Conservation (phyloP, 2,797 vertebrate genomes). For the Ambastaia sidthimunki region DNA sequence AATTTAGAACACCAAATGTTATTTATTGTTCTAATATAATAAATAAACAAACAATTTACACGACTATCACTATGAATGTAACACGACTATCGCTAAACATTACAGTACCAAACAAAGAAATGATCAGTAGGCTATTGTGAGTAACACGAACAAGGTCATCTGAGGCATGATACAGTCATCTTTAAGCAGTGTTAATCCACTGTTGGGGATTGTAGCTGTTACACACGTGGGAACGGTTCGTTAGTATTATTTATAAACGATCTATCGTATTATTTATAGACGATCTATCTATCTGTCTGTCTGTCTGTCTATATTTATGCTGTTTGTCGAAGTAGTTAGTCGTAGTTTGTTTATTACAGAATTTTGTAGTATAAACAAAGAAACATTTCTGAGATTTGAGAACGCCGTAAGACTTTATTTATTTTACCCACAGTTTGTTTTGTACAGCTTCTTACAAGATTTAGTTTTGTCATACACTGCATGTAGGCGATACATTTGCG, state of each 20-base stretch:
- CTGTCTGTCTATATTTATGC: not conserved
- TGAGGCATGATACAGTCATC: conserved; percentile 9
- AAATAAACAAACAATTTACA: too few species aligned
- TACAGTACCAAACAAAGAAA: not conserved
- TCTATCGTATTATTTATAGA: too few species aligned
- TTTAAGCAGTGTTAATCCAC: conserved; percentile 9
- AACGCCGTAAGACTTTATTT: not conserved
- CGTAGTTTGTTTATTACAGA: not conserved
- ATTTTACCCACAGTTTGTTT: not conserved
- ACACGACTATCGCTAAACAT: not conserved
- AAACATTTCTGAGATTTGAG: not conserved
- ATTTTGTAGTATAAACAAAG: not conserved
- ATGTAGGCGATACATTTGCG: not conserved
- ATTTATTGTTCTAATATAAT: too few species aligned
- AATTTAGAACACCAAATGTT: too few species aligned
- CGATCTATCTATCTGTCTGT: not conserved
- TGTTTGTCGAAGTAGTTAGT: too few species aligned
- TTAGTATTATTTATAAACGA: conserved; percentile 6
- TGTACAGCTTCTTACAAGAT: not conserved
- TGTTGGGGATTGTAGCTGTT: not conserved
- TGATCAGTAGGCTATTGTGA: not conserved
- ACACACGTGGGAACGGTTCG: not conserved
- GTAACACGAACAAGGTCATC: not conserved
- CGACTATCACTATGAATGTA: too few species aligned
- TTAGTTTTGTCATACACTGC: not conserved